Base-by-base conservation (phyloP, 2,888 invertebrate genomes). In the Melangyna quadrimaculata region DNA sequence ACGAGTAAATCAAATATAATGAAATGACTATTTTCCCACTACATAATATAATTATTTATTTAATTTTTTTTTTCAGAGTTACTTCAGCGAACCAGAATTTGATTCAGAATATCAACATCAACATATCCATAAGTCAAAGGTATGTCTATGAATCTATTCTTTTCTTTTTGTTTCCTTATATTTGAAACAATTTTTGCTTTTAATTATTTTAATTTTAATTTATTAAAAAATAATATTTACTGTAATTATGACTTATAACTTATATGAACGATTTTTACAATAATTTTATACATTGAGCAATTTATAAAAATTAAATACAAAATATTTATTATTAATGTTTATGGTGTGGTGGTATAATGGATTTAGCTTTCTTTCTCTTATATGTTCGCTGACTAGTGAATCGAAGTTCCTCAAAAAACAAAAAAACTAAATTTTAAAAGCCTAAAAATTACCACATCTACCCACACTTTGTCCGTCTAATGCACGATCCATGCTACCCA, bases 11-110 rank as follows among this genome's bases (percentile, higher is more conserved):
- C 1, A 37, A 4, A n/a, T n/a, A 40, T 27, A 40, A n/a, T n/a
- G 1, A 14, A 40, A 40, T n/a, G n/a, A n/a, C n/a, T n/a, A n/a
- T n/a, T 40, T 6, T n/a, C 2, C n/a, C 7, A 40, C 40, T 40
- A n/a, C 40, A 1, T 22, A 48, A 2, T 6, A 10, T 0, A 51
- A 2, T 24, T 19, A 12, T 24, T 59, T 27, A 43, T 29, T 17
- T 12, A n/a, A 17, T 17, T 29, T n/a, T 87, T 14, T 12, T 43
- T 89, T 89, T 4, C 88, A 96, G 91, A 97, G 96, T 89, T 98
- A 98, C 93, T 98, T 98, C 93, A 97, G 97, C 89, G 98, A 98
- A 90, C 98, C 98, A 0, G 98, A 98, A 92, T 97, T 98, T 89
- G 98, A 98, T 91, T 97, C 97, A 48, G 98, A 98, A 90, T 98